phyloP scores from a whole-genome alignment of 2,113 vertebrate species.

The Bubo blakistoni region DNA sequence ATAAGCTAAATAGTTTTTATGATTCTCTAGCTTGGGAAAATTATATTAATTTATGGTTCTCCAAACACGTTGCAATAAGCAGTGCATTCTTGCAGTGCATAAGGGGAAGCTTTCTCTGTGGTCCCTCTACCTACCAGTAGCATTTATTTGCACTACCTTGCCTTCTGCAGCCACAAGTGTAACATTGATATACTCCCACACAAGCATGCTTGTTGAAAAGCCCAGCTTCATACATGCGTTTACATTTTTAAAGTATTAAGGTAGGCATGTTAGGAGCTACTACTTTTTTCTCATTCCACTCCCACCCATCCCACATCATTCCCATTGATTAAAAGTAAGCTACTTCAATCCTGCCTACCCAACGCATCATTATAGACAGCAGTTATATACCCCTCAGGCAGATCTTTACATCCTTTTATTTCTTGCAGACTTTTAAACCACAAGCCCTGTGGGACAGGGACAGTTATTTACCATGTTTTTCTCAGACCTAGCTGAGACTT shows the following conservation, averaged over 20 bases:
- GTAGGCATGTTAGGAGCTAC: not conserved
- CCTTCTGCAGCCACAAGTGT: not conserved
- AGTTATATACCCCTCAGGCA: not conserved
- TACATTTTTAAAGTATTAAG: not conserved
- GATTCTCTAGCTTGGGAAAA: not conserved
- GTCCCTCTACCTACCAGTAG: not conserved
- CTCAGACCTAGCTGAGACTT: not conserved
- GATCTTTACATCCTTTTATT: not conserved
- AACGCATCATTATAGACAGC: not conserved
- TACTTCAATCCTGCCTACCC: not conserved
- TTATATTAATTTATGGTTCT: not conserved
- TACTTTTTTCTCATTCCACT: not conserved
- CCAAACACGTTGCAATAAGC: not conserved
- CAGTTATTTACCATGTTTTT: not conserved
- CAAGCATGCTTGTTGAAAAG: not conserved
- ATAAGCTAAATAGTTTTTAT: not conserved
- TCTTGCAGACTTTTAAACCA: not conserved
- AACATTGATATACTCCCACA: not conserved
- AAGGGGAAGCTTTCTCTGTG: not conserved
- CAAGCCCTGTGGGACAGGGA: not conserved
- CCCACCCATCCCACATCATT: not conserved
- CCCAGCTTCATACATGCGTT: not conserved
- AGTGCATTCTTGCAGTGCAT: not conserved
- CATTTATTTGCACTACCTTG: not conserved
- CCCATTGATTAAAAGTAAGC: not conserved